Evolutionary conservation across 1,140 invertebrate species (phyloP), one percentile per base, ranked within the genome.

Genomic region (Drosophila lacertosa): DNA sequence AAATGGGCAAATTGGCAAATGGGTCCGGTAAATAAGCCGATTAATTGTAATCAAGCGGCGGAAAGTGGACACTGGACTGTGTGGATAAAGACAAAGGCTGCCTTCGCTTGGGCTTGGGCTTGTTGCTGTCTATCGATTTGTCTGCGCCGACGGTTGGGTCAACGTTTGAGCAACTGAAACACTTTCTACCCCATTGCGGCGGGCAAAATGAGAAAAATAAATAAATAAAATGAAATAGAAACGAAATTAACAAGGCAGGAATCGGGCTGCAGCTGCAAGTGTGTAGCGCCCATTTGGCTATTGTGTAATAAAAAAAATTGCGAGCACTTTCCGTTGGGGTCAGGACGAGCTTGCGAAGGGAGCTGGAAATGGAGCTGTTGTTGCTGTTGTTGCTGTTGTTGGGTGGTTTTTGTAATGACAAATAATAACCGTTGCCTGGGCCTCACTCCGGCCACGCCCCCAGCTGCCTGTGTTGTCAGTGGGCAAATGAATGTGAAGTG

Each of bases 21-120:
- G 63, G 68, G 54, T 77, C 40, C 67, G 50, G 69, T 67, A 84
- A 86, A 81, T 84, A 88, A 88, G 82, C 82, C 82, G 82, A 88
- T 88, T 88, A 88, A 88, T 88, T 88, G 82, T 88, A 88, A 88
- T 88, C 82, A 88, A 88, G 82, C 82, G 54, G 66, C 53, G 63
- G 44, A 74, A 66, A 45, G 45, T 66, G 48, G 24, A 45, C 16
- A 40, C 9, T 20, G 26, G 51, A 26, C 45, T 18, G 35, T 39
- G 60, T n/a, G n/a, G n/a, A n/a, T n/a, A n/a, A n/a, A n/a, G 29
- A 11, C 29, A 42, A 51, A 59, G 57, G 16, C 35, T 32, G 51
- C 15, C 67, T 65, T 65, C 58, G 26, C 26, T 7, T 59, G 59
- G 64, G 54, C 54, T 55, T 13, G 40, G 15, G 47, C 33, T 40